Evolutionary conservation across 2,888 invertebrate species (phyloP).

Genomic region (Tipula unca): DNA sequence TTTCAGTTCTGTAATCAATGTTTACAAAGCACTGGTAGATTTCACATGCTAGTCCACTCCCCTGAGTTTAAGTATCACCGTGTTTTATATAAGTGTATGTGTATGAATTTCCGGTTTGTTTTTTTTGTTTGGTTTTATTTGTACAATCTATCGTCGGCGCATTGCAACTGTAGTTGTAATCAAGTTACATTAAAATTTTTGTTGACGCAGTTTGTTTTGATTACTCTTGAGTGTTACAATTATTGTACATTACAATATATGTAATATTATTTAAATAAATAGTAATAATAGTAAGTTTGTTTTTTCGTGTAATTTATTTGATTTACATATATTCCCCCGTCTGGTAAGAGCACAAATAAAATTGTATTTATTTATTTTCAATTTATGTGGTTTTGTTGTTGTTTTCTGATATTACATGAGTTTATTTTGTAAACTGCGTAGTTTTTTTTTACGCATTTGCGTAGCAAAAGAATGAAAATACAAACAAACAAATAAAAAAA

Average conservation of each 20-base stretch:
- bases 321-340: background rate
- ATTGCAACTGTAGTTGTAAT: background rate
- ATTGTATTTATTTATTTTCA: background rate
- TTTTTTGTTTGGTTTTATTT: background rate
- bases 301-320: background rate
- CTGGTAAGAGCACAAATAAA: background rate
- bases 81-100: background rate
- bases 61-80: background rate
- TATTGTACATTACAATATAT: background rate
- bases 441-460: slow-evolving; percentile 9
- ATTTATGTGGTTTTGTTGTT: background rate
- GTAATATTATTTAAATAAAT: background rate
- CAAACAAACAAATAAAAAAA: background rate
- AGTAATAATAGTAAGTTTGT: background rate
- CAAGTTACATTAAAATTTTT: background rate
- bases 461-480: background rate
- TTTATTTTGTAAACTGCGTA: background rate
- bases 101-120: background rate
- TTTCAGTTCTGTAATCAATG: background rate
- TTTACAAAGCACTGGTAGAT: background rate
- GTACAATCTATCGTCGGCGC: background rate
- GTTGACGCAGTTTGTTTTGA: slow-evolving; percentile 14
- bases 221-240: background rate
- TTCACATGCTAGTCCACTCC: background rate
- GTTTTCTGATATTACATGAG: background rate